Percentiles rank a stretch among this genome's conserved stretches.
These are phyloP conservation scores for Danio aesculapii DNA, from an alignment of 2,797 vertebrate genomes.

Conservation along the genomic window DNA sequence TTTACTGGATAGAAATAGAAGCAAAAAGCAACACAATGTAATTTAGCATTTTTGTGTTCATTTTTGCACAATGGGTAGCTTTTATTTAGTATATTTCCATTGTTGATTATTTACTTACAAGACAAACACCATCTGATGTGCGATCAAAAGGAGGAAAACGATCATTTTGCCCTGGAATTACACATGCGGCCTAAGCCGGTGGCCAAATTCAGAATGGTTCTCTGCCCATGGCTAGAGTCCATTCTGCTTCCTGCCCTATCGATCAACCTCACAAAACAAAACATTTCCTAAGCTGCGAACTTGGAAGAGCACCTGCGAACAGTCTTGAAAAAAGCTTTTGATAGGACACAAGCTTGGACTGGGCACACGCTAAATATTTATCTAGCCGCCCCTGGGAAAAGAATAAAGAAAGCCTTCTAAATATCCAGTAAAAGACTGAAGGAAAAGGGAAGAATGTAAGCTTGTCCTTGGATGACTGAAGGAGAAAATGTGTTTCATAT, in stretches of 20 bases:
- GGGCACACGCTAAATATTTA: slow-evolving; percentile 65
- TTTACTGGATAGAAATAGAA: background rate
- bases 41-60: too few relatives aligned
- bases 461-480: slow-evolving; percentile 26
- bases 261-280: slow-evolving; percentile 61
- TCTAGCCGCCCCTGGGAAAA: slow-evolving; percentile 52
- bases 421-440: slow-evolving; percentile 44
- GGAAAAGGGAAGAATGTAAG: slow-evolving; percentile 24
- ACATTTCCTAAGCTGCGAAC: slow-evolving; percentile 59
- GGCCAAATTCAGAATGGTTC: slow-evolving; percentile 61
- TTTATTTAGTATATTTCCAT: slow-evolving; percentile 4
- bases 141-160: slow-evolving; percentile 33
- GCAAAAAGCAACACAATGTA: too few relatives aligned
- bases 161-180: slow-evolving; percentile 10
- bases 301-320: slow-evolving; percentile 59
- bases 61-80: too few relatives aligned
- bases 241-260: slow-evolving; percentile 59
- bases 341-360: slow-evolving; percentile 62
- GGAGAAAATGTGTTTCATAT: slow-evolving; percentile 19
- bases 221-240: slow-evolving; percentile 53
- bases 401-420: slow-evolving; percentile 42
- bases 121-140: slow-evolving; percentile 13
- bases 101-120: slow-evolving; percentile 20
- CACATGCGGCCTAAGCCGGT: slow-evolving; percentile 54
- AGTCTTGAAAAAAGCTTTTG: slow-evolving; percentile 53